Evolutionary conservation across 2,113 vertebrate species (phyloP).

Genomic region (Callocephalon fimbriatum): DNA sequence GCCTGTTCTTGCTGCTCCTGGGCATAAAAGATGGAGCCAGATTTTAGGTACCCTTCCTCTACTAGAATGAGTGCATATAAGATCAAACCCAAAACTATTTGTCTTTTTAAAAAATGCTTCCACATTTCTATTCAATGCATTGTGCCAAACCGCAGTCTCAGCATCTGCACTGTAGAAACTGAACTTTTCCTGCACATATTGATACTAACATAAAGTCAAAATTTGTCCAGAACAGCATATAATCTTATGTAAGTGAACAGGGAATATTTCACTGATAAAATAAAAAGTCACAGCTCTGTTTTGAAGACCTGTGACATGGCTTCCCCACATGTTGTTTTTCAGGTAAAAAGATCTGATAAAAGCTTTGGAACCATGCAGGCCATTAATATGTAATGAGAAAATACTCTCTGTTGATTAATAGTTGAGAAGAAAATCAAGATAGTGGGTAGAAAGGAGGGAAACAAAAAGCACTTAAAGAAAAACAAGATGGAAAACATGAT

Average conservation of each 20-base stretch:
- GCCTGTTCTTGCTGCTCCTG: neutral
- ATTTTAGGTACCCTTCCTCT: neutral
- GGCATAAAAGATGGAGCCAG: neutral
- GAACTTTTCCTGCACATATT: neutral
- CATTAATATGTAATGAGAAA: slow-evolving; percentile 54
- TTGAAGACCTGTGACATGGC: neutral
- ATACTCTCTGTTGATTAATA: neutral
- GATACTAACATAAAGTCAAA: neutral
- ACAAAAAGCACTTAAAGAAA: neutral
- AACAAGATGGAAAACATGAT: neutral
- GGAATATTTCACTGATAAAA: neutral
- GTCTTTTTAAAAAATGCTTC: neutral
- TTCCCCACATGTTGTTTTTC: neutral
- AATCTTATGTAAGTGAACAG: neutral
- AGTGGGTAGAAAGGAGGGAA: neutral
- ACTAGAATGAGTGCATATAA: rapidly evolving
- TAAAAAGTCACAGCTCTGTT: neutral
- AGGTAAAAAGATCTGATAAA: slow-evolving; percentile 3
- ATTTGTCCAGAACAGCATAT: neutral
- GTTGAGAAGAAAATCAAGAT: neutral
- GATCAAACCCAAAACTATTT: neutral
- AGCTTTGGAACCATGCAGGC: neutral
- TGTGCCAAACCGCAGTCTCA: neutral
- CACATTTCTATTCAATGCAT: neutral
- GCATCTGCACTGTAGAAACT: neutral